Conservation (phyloP, 2,113 vertebrate species). For the Chaetodon trifascialis region DNA sequence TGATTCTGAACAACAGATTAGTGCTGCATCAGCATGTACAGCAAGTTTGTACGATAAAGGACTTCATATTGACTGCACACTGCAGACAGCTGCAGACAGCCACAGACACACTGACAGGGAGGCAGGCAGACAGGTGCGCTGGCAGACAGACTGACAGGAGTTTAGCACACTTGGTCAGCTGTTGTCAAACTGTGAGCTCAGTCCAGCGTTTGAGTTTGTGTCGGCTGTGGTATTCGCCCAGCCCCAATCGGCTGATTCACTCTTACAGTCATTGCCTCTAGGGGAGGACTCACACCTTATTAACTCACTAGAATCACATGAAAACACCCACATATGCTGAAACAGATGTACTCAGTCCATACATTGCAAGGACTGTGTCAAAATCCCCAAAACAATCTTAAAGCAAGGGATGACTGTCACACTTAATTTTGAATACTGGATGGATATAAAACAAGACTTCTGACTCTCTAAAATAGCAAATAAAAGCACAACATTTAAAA, state of each 20-base stretch:
- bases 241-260: slow-evolving; percentile 21
- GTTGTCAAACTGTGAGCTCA: slow-evolving; percentile 58
- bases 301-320: background rate
- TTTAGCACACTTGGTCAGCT: slow-evolving; percentile 62
- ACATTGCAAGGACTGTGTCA: background rate
- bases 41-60: background rate
- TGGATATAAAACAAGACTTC: background rate
- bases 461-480: background rate
- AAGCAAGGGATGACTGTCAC: background rate
- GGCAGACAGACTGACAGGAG: slow-evolving; percentile 45
- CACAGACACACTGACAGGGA: slow-evolving; percentile 39
- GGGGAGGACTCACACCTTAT: slow-evolving; percentile 8
- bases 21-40: slow-evolving; percentile 3
- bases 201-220: slow-evolving; percentile 46
- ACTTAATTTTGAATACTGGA: background rate
- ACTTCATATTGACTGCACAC: background rate
- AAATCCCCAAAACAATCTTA: background rate
- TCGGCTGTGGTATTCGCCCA: slow-evolving; percentile 5
- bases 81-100: slow-evolving; percentile 36
- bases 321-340: background rate
- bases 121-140: slow-evolving; percentile 40
- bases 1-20: slow-evolving; percentile 7
- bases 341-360: background rate
- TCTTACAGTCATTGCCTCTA: background rate
- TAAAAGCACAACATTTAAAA: background rate